Conservation (phyloP, 2,888 invertebrate genomes). For the Erebia epiphron region DNA sequence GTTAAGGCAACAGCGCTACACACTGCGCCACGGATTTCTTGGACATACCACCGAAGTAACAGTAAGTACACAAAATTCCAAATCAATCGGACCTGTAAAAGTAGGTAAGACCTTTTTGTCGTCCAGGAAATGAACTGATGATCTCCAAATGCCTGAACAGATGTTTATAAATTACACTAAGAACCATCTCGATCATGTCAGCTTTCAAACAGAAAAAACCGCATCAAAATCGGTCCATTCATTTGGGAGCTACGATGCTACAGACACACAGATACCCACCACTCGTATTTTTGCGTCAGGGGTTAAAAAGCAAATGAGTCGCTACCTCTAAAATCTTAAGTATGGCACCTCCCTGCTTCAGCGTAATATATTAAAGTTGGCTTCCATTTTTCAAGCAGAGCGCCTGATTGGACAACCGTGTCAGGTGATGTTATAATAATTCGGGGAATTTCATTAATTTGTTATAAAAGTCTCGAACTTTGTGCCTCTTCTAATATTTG, state of each 20-base stretch:
- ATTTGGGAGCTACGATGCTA: too few species aligned
- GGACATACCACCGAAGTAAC: too few species aligned
- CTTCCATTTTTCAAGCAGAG: constrained; percentile 61
- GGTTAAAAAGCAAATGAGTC: too few species aligned
- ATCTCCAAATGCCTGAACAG: background rate
- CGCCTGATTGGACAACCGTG: constrained; percentile 57
- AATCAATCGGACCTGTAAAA: too few species aligned
- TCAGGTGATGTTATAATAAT: constrained; percentile 46
- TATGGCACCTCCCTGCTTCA: background rate
- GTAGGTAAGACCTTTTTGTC: background rate
- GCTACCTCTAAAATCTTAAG: too few species aligned
- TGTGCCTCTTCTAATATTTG: constrained; percentile 30
- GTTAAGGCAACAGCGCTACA: too few species aligned
- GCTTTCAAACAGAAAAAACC: background rate
- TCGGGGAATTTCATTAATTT: constrained; percentile 42
- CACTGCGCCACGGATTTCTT: background rate
- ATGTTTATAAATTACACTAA: background rate
- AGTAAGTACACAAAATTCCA: too few species aligned
- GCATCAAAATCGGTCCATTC: too few species aligned
- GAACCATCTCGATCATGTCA: background rate
- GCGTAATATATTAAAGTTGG: constrained; percentile 47
- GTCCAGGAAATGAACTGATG: background rate
- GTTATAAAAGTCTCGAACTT: constrained; percentile 38
- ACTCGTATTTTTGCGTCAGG: too few species aligned
- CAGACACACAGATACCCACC: too few species aligned